A percentile compares a stretch with the other conserved stretches of the same genome.
Evolutionary conservation across 2,113 vertebrate genomes (phyloP).

Genomic region (human (Homo sapiens)): DNA sequence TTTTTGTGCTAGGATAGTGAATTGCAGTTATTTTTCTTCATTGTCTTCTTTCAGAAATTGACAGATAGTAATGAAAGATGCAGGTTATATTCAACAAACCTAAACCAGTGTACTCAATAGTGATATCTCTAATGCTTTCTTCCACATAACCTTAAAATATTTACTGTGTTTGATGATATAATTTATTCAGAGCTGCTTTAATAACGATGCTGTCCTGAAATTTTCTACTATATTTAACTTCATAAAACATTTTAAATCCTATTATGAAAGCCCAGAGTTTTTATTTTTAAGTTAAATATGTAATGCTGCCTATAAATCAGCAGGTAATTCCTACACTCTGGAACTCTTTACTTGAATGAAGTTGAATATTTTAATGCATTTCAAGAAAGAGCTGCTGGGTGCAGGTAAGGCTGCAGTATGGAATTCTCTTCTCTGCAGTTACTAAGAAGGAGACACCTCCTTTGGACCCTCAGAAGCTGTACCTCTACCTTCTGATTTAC

Average conservation of each 20-base stretch:
- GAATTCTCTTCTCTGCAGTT: constrained; percentile 69
- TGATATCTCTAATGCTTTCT: neutral
- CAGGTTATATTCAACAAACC: neutral
- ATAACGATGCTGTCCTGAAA: constrained; percentile 20
- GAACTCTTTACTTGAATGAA: constrained; percentile 21
- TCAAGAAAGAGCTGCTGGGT: constrained; percentile 61
- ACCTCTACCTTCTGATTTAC: neutral
- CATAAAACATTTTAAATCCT: constrained; percentile 41
- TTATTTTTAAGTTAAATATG: constrained; percentile 55
- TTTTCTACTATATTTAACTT: constrained; percentile 47
- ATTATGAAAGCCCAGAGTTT: neutral
- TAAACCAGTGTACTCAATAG: neutral
- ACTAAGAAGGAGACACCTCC: constrained; percentile 48
- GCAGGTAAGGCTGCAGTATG: constrained; percentile 69
- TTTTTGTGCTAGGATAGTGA: neutral
- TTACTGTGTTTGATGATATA: constrained; percentile 46
- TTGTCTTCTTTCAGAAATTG: constrained; percentile 56
- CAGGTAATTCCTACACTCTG: neutral
- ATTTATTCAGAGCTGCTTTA: constrained; percentile 56
- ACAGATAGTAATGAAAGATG: constrained; percentile 40
- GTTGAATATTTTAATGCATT: constrained; percentile 68
- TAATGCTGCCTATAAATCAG: neutral
- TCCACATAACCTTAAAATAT: neutral
- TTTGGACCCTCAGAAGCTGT: constrained; percentile 23
- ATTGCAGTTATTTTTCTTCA: constrained; percentile 43